These are phyloP conservation scores for Turdus rufiventris DNA, from an alignment of 2,113 vertebrate genomes.

Conservation along the genomic window DNA sequence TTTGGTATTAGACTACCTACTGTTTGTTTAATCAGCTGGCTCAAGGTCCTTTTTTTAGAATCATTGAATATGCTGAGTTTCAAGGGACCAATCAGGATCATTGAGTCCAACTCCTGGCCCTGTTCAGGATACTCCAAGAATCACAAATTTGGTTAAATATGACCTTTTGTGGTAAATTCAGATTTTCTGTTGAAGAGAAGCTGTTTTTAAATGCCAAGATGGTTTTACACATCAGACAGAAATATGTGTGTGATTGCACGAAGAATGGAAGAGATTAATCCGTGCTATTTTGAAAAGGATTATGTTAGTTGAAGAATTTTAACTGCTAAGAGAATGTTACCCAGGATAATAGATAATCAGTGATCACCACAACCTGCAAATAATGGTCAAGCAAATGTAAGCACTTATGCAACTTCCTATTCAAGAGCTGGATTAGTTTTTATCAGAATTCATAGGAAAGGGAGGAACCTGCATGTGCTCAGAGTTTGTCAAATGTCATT, in stretches of 20 bases:
- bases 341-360: neutral
- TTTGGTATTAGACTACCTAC: neutral
- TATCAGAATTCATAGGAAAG: neutral
- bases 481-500: neutral
- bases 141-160: neutral
- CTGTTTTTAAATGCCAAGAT: neutral
- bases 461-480: neutral
- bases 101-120: neutral
- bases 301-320: neutral
- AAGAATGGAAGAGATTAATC: neutral
- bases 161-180: neutral
- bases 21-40: neutral
- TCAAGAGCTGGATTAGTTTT: neutral
- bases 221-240: neutral
- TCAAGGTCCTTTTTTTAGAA: neutral
- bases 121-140: neutral
- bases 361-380: neutral
- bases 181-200: neutral
- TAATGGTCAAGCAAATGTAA: neutral
- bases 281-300: neutral
- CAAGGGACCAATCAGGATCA: neutral
- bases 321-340: neutral
- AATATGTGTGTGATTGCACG: neutral
- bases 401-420: neutral
- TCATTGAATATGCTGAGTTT: neutral